A percentile compares a stretch with the other conserved stretches of the same genome.
phyloP scores from a whole-genome alignment of 2,797 vertebrate species.

The Alauda arvensis region DNA sequence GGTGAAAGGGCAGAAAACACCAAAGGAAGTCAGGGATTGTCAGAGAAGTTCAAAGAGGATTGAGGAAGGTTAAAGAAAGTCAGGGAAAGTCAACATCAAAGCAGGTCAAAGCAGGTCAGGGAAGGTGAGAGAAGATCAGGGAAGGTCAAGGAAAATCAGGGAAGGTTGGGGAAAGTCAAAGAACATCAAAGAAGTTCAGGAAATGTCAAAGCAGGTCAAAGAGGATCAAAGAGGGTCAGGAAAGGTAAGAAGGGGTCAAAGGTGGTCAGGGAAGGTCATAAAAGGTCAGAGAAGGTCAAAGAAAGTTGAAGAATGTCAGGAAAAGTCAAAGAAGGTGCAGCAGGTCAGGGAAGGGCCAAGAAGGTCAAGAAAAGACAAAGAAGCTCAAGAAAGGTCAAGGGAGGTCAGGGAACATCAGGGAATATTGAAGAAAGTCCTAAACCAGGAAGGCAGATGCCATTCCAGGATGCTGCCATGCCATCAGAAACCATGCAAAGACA shows the following conservation, averaged over 20 bases:
- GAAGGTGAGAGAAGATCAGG: background rate
- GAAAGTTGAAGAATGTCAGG: no score
- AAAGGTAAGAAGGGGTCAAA: no score
- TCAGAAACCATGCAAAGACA: background rate
- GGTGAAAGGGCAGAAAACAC: background rate
- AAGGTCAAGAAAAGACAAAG: background rate
- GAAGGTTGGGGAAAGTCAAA: no score
- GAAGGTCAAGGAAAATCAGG: background rate
- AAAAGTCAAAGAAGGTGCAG: background rate
- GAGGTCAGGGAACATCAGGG: background rate
- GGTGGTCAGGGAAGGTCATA: no score
- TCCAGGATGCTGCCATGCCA: background rate
- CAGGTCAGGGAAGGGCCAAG: no score
- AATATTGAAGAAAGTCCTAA: background rate
- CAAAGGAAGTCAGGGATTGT: background rate
- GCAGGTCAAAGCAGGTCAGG: background rate
- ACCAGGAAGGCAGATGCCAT: background rate
- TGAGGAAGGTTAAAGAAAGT: background rate
- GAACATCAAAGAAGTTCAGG: background rate
- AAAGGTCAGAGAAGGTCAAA: no score
- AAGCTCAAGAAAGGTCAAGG: background rate
- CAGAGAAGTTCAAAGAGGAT: background rate
- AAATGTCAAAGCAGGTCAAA: background rate
- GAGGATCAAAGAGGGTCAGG: no score
- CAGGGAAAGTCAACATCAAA: background rate